A percentile compares a stretch with the other conserved stretches of the same genome.
phyloP scores from a whole-genome alignment of 2,113 vertebrate species.

The Phainopepla nitens region DNA sequence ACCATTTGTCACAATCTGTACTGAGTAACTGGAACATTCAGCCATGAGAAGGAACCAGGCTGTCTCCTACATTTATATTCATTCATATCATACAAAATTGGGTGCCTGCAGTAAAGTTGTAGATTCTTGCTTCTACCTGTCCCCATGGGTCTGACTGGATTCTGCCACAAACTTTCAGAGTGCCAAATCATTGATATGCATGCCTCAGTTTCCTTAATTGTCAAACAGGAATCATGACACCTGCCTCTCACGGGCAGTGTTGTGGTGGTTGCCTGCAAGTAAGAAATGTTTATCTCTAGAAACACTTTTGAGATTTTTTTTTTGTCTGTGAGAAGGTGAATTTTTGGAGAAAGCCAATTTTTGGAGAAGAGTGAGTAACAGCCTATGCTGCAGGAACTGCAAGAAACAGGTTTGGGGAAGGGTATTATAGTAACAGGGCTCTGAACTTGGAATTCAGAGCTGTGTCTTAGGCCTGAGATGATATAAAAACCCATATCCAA shows the following conservation, averaged over 20 bases:
- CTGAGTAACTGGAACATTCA: background rate
- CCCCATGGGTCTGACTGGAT: background rate
- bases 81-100: background rate
- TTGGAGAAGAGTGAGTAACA: background rate
- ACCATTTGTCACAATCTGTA: background rate
- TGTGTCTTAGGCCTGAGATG: background rate
- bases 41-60: background rate
- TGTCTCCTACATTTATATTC: background rate
- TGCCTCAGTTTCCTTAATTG: background rate
- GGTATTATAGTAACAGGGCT: background rate
- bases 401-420: background rate
- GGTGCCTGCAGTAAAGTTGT: background rate
- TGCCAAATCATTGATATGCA: background rate
- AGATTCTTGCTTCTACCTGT: background rate
- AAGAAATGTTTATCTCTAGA: background rate
- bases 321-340: background rate
- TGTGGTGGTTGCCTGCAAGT: background rate
- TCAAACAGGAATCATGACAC: background rate
- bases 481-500: background rate
- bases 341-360: background rate
- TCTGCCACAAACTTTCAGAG: background rate
- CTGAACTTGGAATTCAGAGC: background rate
- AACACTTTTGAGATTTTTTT: background rate
- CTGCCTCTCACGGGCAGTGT: background rate
- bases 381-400: background rate